phyloP scores from a whole-genome alignment of 2,797 vertebrate genomes.

The Trichosurus vulpecula region DNA sequence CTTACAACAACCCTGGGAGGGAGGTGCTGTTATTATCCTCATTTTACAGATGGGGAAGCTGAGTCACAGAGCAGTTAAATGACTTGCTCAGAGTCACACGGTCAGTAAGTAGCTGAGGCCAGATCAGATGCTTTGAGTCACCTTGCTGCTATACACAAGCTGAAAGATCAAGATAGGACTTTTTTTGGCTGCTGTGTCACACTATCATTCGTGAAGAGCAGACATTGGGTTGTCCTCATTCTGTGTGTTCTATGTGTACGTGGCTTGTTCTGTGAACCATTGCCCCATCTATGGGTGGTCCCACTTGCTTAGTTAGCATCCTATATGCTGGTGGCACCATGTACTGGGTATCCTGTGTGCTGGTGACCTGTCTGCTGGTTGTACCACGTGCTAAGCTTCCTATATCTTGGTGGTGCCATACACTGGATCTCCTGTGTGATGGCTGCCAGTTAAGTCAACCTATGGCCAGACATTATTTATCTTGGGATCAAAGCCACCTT shows the following conservation, averaged over 20 bases:
- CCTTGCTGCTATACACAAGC: background rate
- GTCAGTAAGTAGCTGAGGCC: background rate
- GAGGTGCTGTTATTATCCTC: background rate
- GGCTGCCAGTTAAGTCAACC: background rate
- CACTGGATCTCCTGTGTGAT: background rate
- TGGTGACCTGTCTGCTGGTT: background rate
- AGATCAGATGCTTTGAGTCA: background rate
- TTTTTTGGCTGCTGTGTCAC: background rate
- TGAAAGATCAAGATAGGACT: background rate
- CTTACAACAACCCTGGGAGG: background rate
- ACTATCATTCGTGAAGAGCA: background rate
- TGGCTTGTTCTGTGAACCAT: background rate
- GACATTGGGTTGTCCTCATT: background rate
- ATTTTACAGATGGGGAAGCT: background rate
- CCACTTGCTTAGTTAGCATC: background rate
- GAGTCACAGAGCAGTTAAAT: background rate
- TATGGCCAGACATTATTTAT: background rate
- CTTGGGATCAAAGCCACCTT: background rate
- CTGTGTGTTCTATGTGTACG: background rate
- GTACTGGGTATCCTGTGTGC: background rate
- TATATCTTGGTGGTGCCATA: background rate
- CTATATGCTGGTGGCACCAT: background rate
- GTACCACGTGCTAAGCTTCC: background rate
- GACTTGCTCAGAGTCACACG: background rate
- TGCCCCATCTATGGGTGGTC: background rate